Evolutionary conservation across 53 echinoderm and acorn worm genomes (phyloP), one percentile per base, ranked within the genome.

Genomic region (Mesocentrotus franciscanus): DNA sequence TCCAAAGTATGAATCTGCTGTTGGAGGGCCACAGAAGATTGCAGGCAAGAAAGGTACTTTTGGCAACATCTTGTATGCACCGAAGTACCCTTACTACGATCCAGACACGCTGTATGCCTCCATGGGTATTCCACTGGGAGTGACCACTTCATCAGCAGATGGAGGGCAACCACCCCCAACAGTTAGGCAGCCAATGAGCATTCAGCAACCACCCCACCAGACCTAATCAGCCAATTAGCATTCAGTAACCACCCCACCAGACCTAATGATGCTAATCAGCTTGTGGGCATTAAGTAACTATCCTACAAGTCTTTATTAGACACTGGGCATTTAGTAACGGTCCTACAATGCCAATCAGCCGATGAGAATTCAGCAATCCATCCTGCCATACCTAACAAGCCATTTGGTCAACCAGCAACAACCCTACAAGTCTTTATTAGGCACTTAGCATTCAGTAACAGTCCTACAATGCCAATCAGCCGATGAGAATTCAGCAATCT

Each of bases 11-110:
- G 85, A 94, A 61, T 7, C 93, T 12, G 94, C 96, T 12, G 58
- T 95, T 20, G 96, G 91, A 61, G 97, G 97, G 22, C 95, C 71
- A 0, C 94, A 94, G 56, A 89, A 95, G 71, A 95, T 97, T 11
- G 90, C 71, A 18, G 94, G 95, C 61, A 91, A 97, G 71, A 74
- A 84, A 24, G 95, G 95, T 91, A 8, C 60, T 79, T 97, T 96
- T 92, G 97, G 97, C 32, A 95, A 90, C 24, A 74, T 94, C n/a
- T 68, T 87, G 94, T 97, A 94, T 85, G 97, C 97, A 56, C 97
- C 97, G 15, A 83, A 85, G 85, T 97, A 97, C 92, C 94, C 97
- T 42, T 96, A 91, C 94, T 97, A 97, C 87, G 95, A 92, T 78
- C 89, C 94, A 20, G 85, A 94, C 60, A 84, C 94, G 15, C 24